Evolutionary conservation across 2,797 vertebrate genomes (phyloP).

Genomic region (Hypotaenidia philippensis): DNA sequence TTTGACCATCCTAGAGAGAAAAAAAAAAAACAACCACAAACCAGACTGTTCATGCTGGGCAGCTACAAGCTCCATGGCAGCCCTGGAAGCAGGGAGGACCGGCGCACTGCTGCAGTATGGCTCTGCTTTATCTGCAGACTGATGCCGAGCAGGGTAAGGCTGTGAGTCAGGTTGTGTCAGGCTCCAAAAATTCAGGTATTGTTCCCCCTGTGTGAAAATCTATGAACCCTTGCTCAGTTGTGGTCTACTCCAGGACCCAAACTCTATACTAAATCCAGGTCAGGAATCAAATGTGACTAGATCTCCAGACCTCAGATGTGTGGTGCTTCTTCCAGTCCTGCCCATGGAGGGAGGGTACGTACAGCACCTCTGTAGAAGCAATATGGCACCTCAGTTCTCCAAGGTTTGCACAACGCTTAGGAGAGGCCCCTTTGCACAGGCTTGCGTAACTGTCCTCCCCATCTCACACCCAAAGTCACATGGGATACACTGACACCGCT

Average conservation of each 20-base stretch:
- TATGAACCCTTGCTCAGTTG: not conserved
- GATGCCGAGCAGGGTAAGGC: not conserved
- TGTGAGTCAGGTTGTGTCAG: not conserved
- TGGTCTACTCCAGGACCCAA: not conserved
- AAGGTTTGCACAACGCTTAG: not conserved
- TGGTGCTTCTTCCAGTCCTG: not conserved
- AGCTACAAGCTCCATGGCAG: not conserved
- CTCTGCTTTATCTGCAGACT: conserved; percentile 14
- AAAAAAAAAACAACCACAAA: not conserved
- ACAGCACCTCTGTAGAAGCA: not conserved
- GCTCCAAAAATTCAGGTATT: not conserved
- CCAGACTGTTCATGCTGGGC: not conserved
- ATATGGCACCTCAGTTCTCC: not conserved
- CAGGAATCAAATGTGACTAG: not conserved
- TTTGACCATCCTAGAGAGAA: not conserved
- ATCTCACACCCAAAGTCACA: not conserved
- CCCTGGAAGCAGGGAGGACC: not conserved
- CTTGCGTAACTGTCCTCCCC: not conserved
- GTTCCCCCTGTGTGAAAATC: not conserved
- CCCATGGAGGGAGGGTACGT: not conserved
- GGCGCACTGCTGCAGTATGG: not conserved
- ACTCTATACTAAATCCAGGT: not conserved
- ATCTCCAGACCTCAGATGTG: not conserved
- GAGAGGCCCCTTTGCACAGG: not conserved
- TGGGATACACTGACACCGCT: not conserved